These are phyloP conservation scores for Sebastes cheni DNA, from an alignment of 2,797 vertebrate species.

Conservation along the genomic window DNA sequence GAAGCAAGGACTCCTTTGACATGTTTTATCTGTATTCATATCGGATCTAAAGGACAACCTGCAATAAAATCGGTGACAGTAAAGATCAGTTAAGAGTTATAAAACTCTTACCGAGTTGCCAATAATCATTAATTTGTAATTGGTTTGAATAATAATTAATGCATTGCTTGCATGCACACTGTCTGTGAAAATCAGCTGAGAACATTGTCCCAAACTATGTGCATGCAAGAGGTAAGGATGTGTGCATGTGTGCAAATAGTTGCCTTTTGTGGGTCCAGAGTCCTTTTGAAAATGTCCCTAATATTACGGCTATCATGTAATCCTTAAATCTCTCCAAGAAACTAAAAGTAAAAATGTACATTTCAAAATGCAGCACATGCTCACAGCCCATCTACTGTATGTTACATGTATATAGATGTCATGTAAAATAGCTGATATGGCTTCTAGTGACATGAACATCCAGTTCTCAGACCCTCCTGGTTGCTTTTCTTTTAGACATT, in stretches of 20 bases:
- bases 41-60: neutral
- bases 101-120: neutral
- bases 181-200: no score
- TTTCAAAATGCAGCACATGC: neutral
- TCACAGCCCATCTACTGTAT: neutral
- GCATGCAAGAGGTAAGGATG: neutral
- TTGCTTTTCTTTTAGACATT: neutral
- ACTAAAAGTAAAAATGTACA: neutral
- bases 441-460: neutral
- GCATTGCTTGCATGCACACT: neutral
- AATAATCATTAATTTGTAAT: neutral
- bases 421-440: neutral
- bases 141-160: neutral
- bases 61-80: neutral
- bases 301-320: conserved; percentile 27
- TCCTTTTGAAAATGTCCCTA: conserved; percentile 34
- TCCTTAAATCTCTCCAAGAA: neutral
- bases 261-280: conserved; percentile 47
- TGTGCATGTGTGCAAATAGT: conserved; percentile 5
- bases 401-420: neutral
- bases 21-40: neutral
- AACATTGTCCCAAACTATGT: neutral
- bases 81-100: neutral
- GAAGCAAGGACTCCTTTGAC: neutral
- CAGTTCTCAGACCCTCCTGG: neutral